A percentile compares a stretch with the other conserved stretches of the same genome.
Conservation (phyloP, 2,113 vertebrate genomes). For the Corydoras sp. region DNA sequence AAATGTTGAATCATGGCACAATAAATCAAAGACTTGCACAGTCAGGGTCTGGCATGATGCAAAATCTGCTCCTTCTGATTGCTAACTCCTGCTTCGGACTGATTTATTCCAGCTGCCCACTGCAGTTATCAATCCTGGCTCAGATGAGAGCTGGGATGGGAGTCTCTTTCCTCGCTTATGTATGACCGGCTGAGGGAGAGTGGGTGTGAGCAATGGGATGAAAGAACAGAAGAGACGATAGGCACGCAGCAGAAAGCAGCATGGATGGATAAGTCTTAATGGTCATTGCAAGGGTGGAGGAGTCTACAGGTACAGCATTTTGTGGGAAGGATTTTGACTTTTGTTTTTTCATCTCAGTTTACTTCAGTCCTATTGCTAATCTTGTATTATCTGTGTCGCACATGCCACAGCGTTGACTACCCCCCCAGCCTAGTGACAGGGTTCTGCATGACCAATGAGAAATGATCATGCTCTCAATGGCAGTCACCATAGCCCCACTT, state of each 20-base stretch:
- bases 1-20: conserved; percentile 23
- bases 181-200: conserved; percentile 12
- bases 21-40: conserved; percentile 19
- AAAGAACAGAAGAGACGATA: conserved; percentile 1
- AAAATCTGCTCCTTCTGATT: conserved; percentile 16
- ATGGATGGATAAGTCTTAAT: conserved; percentile 29
- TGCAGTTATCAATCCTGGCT: conserved; percentile 26
- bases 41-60: conserved; percentile 11
- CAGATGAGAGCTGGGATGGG: conserved; percentile 8
- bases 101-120: conserved; percentile 22
- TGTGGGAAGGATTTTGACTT: neutral
- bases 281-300: conserved; percentile 19
- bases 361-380: too few species aligned
- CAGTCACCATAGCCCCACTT: too few species aligned
- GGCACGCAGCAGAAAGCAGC: neutral
- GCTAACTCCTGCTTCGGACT: conserved; percentile 1
- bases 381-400: too few species aligned
- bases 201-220: conserved; percentile 12
- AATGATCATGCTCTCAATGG: too few species aligned
- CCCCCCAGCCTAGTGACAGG: too few species aligned
- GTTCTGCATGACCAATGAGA: too few species aligned
- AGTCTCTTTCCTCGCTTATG: neutral
- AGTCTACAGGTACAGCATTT: neutral
- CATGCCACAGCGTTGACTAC: too few species aligned
- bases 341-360: too few species aligned